Percentiles rank a stretch among this genome's conserved stretches.
Evolutionary conservation across 2,113 vertebrate genomes (phyloP).

Genomic region (Leuciscus idus): DNA sequence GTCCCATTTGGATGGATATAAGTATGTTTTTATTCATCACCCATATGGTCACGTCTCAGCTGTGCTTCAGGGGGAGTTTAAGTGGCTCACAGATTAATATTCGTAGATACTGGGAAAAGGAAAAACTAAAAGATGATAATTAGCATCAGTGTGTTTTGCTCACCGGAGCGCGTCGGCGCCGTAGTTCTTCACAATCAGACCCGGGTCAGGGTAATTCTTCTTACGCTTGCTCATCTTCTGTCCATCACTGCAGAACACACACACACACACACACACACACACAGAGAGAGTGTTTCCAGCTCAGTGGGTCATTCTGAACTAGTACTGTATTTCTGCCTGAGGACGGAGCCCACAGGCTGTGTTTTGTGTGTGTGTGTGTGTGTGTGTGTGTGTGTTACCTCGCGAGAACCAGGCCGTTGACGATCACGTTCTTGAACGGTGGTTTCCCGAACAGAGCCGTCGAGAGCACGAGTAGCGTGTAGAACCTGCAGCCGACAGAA

Average conservation of each 20-base stretch:
- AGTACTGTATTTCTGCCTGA: conserved; percentile 57
- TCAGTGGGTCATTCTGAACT: conserved; percentile 59
- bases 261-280: conserved; percentile 39
- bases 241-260: conserved; percentile 84
- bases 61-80: conserved; percentile 59
- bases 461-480: conserved; percentile 92
- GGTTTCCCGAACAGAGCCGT: conserved; percentile 95
- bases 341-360: conserved; percentile 41
- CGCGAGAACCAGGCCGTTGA: conserved; percentile 94
- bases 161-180: conserved; percentile 96
- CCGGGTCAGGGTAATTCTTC: conserved; percentile 97
- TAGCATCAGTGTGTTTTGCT: conserved; percentile 45
- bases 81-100: conserved; percentile 35
- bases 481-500: conserved; percentile 83
- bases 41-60: conserved; percentile 69
- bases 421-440: conserved; percentile 97
- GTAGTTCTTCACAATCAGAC: conserved; percentile 83
- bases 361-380: no score
- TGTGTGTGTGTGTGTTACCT: conserved; percentile 72
- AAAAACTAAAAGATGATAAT: neutral
- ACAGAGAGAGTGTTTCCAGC: conserved; percentile 64
- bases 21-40: conserved; percentile 71
- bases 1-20: conserved; percentile 68
- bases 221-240: conserved; percentile 99
- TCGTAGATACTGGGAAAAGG: neutral